Evolutionary conservation across 2,113 vertebrate genomes (phyloP), one percentile per base, ranked within the genome.

Genomic region (Pleuronectes platessa): DNA sequence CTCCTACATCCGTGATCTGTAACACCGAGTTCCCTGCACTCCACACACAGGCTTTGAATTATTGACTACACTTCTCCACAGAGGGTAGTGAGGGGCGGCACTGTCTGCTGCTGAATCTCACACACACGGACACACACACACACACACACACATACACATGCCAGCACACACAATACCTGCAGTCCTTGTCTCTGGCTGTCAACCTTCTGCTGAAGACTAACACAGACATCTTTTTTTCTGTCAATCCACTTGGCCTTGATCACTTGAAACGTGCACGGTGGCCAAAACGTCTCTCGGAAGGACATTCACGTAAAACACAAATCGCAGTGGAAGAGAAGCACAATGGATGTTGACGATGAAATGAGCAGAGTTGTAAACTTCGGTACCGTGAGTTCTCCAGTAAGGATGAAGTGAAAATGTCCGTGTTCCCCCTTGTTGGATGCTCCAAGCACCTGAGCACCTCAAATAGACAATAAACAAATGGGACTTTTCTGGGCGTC

Each of bases 11-110:
- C 37, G 61, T 60, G 56, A 68, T 62, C 74, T 62, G 53, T 78
- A 63, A 71, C 42, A 60, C 49, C 23, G 65, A 21, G 42, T 67
- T 75, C 59, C 31, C 58, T 51, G 26, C 37, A 35, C 67, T 68
- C 62, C 23, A 66, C 49, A 79, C 45, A 61, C 37, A 61, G 37
- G 68, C 26, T 56, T 75, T 91, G 70, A 88, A 89, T 91, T 69
- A 83, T 86, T 91, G 63, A 83, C 61, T 78, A 76, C 2, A 42
- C 13, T 74, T 84, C 49, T 84, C 67, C 68, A 68, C 71, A 79
- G 78, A 80, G 66, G 37, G 26, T 35, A 55, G 18, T 12, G 59
- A 79, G 51, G 61, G 56, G 61, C 21, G 21, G 58, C 0, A 17
- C 24, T 68, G 61, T 70, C 70, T 86, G 68, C 61, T 66, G 45